Base-by-base conservation (phyloP, 2,888 invertebrate genomes). In the Platynereis dumerilii region DNA sequence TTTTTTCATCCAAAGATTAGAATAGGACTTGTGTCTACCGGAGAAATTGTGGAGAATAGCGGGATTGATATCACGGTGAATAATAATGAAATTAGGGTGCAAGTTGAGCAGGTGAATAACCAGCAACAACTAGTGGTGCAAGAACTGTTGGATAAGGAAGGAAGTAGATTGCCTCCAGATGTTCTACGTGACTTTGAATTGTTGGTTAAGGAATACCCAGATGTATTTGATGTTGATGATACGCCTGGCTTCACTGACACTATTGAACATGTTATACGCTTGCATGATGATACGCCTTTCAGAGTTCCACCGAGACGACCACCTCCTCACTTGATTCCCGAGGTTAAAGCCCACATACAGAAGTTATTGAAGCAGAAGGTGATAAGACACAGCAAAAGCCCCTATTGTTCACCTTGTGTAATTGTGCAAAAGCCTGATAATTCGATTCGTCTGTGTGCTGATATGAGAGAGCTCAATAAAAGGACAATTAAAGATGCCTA, bases 401-500 rank as follows among this genome's bases (percentile, higher is more conserved):
- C 60, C 2, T 60, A 34, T 28, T 60, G 26, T 12, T 22, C 48
- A 2, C 24, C 66, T 2, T 55, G 66, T 0, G 68, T 71, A 1
- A 12, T 68, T 12, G 68, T 69, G 0, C 48, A 17, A 17, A 71
- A 71, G 58, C 63, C 63, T 28, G 67, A 69, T 34, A 66, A 64
- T 15, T 28, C 60, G 12, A 7, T 48, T 0, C 22, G 69, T n/a
- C 61, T 71, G 20, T 72, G 72, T 57, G 60, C 68, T 0, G 71
- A 72, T 44, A 69, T 68, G 39, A 0, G 72, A n/a, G n/a, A 17
- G 1, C 58, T 72, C 20, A 72, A 72, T 53, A 2, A 42, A 10
- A 58, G 62, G 7, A 70, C 71, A 12, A 24, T 29, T 0, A 67
- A 70, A 53, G 72, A 72, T 58, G 60, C 66, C 0, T 68, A 68